Evolutionary conservation across 2,888 invertebrate genomes (phyloP).

Genomic region (Alviniconcha strummeri): DNA sequence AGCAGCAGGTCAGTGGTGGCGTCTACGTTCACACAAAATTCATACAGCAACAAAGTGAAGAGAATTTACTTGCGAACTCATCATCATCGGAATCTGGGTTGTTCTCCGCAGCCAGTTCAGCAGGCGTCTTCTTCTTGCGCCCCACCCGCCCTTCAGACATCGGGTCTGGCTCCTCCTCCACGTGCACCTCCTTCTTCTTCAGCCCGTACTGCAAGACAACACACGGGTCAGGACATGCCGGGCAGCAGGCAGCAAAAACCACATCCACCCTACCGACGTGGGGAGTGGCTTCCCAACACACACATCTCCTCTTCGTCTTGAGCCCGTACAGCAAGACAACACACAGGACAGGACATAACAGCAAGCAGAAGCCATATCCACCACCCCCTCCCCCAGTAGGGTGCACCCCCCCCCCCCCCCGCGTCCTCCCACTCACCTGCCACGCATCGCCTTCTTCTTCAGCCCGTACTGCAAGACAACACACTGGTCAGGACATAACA

Average conservation of each 20-base stretch:
- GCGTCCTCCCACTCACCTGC: too few relatives aligned
- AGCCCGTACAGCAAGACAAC: too few relatives aligned
- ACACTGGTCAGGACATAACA: neutral
- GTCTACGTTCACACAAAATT: constrained; percentile 60
- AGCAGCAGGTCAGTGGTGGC: too few relatives aligned
- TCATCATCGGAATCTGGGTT: constrained; percentile 81
- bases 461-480: constrained; percentile 90
- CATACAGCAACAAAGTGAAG: constrained; percentile 69
- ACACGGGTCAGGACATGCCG: neutral
- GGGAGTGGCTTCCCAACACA: too few relatives aligned
- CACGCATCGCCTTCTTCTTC: constrained; percentile 81
- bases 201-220: constrained; percentile 90
- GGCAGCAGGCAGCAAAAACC: neutral
- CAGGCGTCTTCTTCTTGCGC: constrained; percentile 99
- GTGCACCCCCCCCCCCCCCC: too few relatives aligned
- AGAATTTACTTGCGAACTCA: constrained; percentile 72
- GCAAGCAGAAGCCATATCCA: too few relatives aligned
- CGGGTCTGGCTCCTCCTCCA: constrained; percentile 57
- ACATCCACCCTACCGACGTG: neutral
- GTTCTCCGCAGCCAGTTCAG: constrained; percentile 96
- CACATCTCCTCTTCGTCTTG: too few relatives aligned
- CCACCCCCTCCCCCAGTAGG: too few relatives aligned
- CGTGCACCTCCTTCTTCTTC: constrained; percentile 81
- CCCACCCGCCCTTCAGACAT: constrained; percentile 79
- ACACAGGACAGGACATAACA: too few relatives aligned